Evolutionary conservation across 1,140 invertebrate species (phyloP).

Genomic region (Drosophila orosa): DNA sequence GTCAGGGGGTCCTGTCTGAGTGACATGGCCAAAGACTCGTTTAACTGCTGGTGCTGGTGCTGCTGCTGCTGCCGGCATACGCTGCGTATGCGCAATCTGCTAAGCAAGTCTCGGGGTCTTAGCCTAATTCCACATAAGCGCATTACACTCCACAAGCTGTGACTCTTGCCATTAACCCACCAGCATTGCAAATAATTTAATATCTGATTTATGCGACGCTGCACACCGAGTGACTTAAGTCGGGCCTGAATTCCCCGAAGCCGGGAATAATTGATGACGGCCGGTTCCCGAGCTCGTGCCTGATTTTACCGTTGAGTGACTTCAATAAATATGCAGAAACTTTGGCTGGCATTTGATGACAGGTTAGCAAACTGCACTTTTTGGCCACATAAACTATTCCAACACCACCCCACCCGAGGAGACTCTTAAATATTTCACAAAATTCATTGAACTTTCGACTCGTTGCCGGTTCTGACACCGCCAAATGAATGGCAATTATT

Average conservation of each 20-base stretch:
- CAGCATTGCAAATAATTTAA: conserved; percentile 47
- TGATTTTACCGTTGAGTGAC: conserved; percentile 24
- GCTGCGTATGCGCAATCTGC: conserved; percentile 51
- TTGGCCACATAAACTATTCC: conserved; percentile 1
- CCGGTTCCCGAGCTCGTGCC: neutral
- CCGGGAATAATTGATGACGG: conserved; percentile 38
- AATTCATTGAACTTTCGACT: conserved; percentile 33
- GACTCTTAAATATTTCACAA: conserved; percentile 34
- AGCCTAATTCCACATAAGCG: conserved; percentile 45
- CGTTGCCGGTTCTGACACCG: conserved; percentile 23
- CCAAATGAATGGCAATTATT: conserved; percentile 36
- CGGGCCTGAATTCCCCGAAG: conserved; percentile 22
- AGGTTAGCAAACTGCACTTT: conserved; percentile 14
- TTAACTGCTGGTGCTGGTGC: conserved; percentile 11
- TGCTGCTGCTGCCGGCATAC: conserved; percentile 26
- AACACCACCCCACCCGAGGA: neutral
- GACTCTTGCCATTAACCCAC: conserved; percentile 49
- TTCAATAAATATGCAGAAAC: conserved; percentile 43
- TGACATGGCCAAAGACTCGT: conserved; percentile 47
- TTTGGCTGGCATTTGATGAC: conserved; percentile 30
- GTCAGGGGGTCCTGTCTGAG: conserved; percentile 29
- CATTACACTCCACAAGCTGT: conserved; percentile 39
- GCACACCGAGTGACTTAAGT: conserved; percentile 47
- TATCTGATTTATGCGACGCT: conserved; percentile 50
- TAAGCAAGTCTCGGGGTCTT: conserved; percentile 45